Evolutionary conservation across 92 coral and sea anemone species (phyloP).

Genomic region (Palythoa heliodiscus): DNA sequence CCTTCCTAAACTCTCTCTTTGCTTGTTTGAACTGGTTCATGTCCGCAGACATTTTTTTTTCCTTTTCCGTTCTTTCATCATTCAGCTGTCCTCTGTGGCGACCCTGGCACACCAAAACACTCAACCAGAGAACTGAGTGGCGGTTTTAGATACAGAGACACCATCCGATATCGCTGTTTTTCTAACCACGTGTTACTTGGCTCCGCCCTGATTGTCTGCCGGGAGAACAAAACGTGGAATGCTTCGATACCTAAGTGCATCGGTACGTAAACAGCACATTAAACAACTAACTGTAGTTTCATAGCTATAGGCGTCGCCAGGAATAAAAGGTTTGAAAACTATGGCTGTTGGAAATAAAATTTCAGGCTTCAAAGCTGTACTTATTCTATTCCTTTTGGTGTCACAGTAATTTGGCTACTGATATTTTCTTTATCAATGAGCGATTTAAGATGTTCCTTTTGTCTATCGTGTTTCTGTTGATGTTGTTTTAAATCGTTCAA

Average conservation of each 20-base stretch:
- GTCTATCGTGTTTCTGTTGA: no score
- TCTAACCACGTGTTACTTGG: conserved; percentile 28
- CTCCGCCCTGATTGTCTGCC: conserved; percentile 29
- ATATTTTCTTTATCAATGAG: no score
- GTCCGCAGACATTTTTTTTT: no score
- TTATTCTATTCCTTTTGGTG: no score
- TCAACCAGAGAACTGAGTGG: not conserved
- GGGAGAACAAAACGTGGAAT: conserved; percentile 18
- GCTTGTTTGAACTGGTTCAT: not conserved
- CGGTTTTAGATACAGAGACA: conserved; percentile 2
- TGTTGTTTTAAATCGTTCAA: no score
- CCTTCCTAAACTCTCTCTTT: not conserved
- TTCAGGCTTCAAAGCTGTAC: no score
- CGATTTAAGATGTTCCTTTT: no score
- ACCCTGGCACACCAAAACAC: conserved; percentile 25
- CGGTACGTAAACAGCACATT: not conserved
- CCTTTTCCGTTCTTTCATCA: not conserved
- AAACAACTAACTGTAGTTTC: not conserved
- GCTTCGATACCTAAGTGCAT: conserved; percentile 27
- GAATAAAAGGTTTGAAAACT: no score
- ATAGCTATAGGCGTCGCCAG: not conserved
- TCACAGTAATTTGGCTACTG: no score
- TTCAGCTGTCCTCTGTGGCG: conserved; percentile 39
- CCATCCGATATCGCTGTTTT: conserved; percentile 27
- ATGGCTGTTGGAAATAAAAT: no score